Evolutionary conservation across 2,113 vertebrate genomes (phyloP).

Genomic region (Ptilonorhynchus violaceus): DNA sequence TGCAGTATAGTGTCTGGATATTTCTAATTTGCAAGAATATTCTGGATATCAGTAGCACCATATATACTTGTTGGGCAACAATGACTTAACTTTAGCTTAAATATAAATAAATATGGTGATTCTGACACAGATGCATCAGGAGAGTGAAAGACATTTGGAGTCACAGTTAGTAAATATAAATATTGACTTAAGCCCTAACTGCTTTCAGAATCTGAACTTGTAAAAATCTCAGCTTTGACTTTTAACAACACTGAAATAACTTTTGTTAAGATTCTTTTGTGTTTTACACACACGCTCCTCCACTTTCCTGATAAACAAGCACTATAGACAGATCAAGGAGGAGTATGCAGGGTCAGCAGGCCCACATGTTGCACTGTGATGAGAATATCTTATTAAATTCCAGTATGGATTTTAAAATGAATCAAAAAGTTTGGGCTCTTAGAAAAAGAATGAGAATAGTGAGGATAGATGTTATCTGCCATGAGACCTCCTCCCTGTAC

Average conservation of each 20-base stretch:
- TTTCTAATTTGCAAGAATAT: background rate
- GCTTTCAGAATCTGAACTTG: background rate
- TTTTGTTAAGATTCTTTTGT: background rate
- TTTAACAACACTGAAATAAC: background rate
- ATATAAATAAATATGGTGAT: background rate
- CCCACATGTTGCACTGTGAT: background rate
- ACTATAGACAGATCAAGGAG: background rate
- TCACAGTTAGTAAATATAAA: background rate
- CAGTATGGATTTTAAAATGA: background rate
- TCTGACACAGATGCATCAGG: background rate
- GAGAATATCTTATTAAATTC: background rate
- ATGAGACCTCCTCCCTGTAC: background rate
- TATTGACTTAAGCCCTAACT: background rate
- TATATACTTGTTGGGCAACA: background rate
- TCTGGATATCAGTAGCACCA: background rate
- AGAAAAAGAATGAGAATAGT: background rate
- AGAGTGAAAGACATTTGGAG: background rate
- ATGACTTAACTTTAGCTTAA: background rate
- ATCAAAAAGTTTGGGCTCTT: background rate
- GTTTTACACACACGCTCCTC: background rate
- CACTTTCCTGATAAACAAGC: background rate
- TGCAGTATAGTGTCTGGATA: background rate
- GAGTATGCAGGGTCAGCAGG: background rate
- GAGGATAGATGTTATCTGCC: background rate
- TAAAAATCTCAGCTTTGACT: background rate